Base-by-base conservation (phyloP, 2,888 invertebrate genomes). In the Habroteleia sp. region DNA sequence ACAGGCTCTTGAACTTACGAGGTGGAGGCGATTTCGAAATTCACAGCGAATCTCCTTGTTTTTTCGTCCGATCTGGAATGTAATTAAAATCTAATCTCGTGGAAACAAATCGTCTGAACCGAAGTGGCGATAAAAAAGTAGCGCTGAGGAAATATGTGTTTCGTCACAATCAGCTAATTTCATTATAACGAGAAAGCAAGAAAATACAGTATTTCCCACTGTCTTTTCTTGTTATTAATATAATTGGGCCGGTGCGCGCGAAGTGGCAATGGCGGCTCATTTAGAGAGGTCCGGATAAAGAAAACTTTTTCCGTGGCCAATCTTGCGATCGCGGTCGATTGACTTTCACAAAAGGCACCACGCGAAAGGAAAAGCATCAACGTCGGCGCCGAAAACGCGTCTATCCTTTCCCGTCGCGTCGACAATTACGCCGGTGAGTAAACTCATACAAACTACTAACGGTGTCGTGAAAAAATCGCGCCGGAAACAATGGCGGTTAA, bases 151-250 rank as follows among this genome's bases (percentile, higher is more conserved):
- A 62, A 54, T 41, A 16, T 33, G 42, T 37, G 42, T 72, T 63
- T 72, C 72, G 54, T 42, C 72, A 72, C 42, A 63, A 72, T 72
- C 63, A 56, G 39, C 63, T 13, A 58, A 72, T 72, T 72, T 63
- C 63, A 63, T 72, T 50, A 65, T 42, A 56, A 44, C 58, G 44
- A 33, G 58, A 65, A 72, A 65, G 58, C 50, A 72, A 72, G 63
- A 72, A 63, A 48, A 44, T 41, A 50, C 63, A n/a, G 11, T 29
- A 13, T 65, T 72, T 72, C 72, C 65, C 72, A 72, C 65, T 72
- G 72, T 65, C 77, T 74, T 66, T 74, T 69, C 48, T 72, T 50
- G 76, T 80, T 81, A 81, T 80, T 79, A 79, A 79, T 79, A 80
- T 80, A 82, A 81, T 80, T 80, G 77, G 76, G 37, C 31, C 42